Conservation (phyloP, 2,888 invertebrate genomes). For the Scelioninae gen. 2 region DNA sequence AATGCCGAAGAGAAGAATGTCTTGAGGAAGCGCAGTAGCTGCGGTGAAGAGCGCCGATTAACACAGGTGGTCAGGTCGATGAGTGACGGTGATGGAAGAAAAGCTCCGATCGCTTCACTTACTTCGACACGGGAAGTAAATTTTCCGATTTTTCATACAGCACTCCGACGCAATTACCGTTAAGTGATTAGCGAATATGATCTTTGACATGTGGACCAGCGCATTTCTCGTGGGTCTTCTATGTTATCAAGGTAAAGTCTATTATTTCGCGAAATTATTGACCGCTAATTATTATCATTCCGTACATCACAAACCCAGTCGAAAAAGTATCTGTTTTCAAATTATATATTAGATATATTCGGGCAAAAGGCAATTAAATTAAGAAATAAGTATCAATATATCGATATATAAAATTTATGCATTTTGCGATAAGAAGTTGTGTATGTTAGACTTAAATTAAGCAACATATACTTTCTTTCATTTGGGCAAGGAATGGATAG, state of each 20-base stretch:
- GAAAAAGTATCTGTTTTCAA: too few relatives aligned
- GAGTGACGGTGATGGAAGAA: conserved; percentile 71
- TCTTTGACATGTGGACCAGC: conserved; percentile 55
- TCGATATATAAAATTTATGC: too few relatives aligned
- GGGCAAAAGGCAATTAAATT: too few relatives aligned
- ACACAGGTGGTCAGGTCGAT: conserved; percentile 64
- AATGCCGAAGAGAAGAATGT: conserved; percentile 41
- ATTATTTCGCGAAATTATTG: conserved; percentile 3
- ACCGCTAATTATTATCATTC: too few relatives aligned
- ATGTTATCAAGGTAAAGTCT: conserved; percentile 63
- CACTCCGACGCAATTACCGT: conserved; percentile 31
- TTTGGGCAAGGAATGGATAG: too few relatives aligned
- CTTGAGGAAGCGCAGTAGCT: conserved; percentile 45
- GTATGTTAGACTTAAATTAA: too few relatives aligned
- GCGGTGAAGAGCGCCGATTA: conserved; percentile 53
- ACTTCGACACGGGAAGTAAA: conserved; percentile 60
- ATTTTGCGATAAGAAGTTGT: too few relatives aligned
- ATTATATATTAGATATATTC: too few relatives aligned
- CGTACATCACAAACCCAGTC: too few relatives aligned
- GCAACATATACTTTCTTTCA: too few relatives aligned
- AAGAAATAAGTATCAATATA: too few relatives aligned
- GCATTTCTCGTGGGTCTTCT: conserved; percentile 59
- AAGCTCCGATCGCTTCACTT: conserved; percentile 60
- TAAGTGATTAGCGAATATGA: conserved; percentile 48
- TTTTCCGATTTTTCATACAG: conserved; percentile 46